Conservation (phyloP, 2,888 invertebrate genomes). For the Lasioglossum zephyrum region DNA sequence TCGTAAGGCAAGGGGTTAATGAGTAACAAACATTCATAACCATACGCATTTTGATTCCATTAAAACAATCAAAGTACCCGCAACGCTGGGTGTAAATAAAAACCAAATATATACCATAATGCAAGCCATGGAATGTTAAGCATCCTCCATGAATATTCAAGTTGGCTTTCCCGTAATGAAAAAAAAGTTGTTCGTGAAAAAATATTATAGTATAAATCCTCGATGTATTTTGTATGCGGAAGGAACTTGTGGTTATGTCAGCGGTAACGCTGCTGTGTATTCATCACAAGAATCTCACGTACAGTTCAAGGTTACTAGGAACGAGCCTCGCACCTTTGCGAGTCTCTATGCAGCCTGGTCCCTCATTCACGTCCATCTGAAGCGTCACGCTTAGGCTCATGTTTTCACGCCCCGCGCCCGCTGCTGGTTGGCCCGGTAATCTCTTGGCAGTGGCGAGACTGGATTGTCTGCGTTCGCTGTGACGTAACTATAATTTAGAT, state of each 20-base stretch:
- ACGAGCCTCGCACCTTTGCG: constrained; percentile 15
- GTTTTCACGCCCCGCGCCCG: constrained; percentile 40
- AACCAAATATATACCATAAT: not conserved
- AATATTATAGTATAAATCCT: not conserved
- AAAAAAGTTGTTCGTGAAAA: not conserved
- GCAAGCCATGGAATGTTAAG: not conserved
- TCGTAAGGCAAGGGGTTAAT: too few species aligned
- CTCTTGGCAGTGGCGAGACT: constrained; percentile 69
- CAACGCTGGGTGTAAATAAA: not conserved
- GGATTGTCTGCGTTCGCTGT: constrained; percentile 65
- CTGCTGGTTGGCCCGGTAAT: constrained; percentile 54
- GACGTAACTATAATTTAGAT: constrained; percentile 79
- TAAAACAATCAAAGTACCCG: not conserved
- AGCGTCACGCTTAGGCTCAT: constrained; percentile 20
- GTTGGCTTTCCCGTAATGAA: not conserved
- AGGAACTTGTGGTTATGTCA: not conserved
- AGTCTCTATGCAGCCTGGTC: not conserved
- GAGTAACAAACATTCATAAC: not conserved
- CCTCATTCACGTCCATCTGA: constrained; percentile 37
- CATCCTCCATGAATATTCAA: not conserved
- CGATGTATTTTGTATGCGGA: not conserved
- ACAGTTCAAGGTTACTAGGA: constrained; percentile 8
- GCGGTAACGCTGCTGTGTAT: not conserved
- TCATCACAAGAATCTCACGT: not conserved
- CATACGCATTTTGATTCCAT: not conserved